Base-by-base conservation (phyloP, 2,113 vertebrate species). In the Pyrgilauda ruficollis region DNA sequence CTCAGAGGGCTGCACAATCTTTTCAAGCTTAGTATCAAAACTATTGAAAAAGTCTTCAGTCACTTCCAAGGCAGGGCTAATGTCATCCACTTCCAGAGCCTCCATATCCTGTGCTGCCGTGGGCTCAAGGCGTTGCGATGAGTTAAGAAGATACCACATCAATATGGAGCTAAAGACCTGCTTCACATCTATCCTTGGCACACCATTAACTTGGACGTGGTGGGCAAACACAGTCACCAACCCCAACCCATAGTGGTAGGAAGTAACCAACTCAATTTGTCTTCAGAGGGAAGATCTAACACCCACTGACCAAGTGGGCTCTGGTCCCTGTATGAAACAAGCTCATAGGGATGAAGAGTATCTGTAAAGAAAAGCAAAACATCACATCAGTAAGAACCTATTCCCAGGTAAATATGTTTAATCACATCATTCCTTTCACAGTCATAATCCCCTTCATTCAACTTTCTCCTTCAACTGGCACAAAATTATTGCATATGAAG, bases 61-160 rank as follows among this genome's bases (percentile, higher is more conserved):
- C 68, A 99, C 99, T 97, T 99, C 99, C 85, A 99, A 97, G 89
- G 99, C 99, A 4, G 99, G 99, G 97, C 99, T 99, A 93, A 99
- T 99, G 84, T 99, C 99, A 79, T 99, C 99, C 41, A 99, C 99
- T 91, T 99, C 99, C 77, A 99, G 98, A 85, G 98, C 98, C 90
- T 99, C 99, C 97, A 99, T 99, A 89, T 97, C 95, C 90, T 91
- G 39, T 24, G 73, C 55, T 79, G 87, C 78, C 8, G 39, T 10
- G 96, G 77, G 64, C 23, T 58, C 3, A 5, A 47, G 68, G 47
- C 3, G 63, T 37, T 11, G 31, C 1, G 4, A 69, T 50, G 33
- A 0, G 9, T 91, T 80, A 63, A 72, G 77, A 73, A 94, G 89
- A 70, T 30, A 61, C 72, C 78, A 92, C 87, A 90, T 89, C 64